Evolutionary conservation across 23 tunicate species (phyloP), one percentile per base, ranked within the genome.

Genomic region (Styela clava): DNA sequence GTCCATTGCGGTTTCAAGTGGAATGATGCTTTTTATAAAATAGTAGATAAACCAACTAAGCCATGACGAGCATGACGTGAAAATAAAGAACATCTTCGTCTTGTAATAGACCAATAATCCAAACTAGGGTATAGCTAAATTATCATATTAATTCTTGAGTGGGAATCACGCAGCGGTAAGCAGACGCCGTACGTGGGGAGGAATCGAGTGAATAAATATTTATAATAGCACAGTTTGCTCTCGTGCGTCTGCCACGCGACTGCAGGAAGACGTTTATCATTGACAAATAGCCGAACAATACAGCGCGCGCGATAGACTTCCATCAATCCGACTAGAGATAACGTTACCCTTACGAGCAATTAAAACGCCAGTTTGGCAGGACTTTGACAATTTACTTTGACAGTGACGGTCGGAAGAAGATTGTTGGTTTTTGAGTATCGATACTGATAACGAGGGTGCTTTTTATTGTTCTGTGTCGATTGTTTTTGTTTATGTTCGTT

Each of bases 221-320:
- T 44, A 44, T 44, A 44, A 44, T 44, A 44, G 56, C 56, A 44
- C 56, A 44, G 56, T 44, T 44, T 44, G 56, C 56, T 44, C 56
- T 44, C 56, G 56, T 44, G 56, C 56, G 56, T 44, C 56, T 44
- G 56, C 56, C 56, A 44, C 56, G 56, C 56, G 56, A 44, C 56
- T 44, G 56, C 56, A 44, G 56, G 56, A 44, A 44, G 56, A 12
- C 12, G 56, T 44, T 44, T 44, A 44, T 44, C 9, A 12, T 44
- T 44, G 56, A 44, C 56, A 44, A 44, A 44, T 44, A 44, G 12
- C 12, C 7, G 56, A 44, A 44, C 56, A 44, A 44, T 44, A 12
- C 56, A 12, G 56, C 56, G 56, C 56, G 56, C 7, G 56, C 56
- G 12, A 44, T 44, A 7, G 56, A 5, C 12, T 7, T 44, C 56